A percentile compares a stretch with the other conserved stretches of the same genome.
phyloP scores from a whole-genome alignment of 2,113 vertebrate genomes.

The Indicator maculatus region DNA sequence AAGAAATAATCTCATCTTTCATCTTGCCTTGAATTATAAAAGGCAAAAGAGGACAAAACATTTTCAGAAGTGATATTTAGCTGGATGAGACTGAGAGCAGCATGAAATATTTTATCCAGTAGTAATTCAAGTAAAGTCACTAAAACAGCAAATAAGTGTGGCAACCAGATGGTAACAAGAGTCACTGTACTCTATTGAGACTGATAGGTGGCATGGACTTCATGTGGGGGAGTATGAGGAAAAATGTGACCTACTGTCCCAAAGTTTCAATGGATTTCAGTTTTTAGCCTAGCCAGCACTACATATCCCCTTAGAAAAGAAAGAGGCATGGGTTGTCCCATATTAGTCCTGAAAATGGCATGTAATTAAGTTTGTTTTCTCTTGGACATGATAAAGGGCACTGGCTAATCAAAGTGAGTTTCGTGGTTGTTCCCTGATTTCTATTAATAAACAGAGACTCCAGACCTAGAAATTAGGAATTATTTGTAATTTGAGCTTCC shows the following conservation, averaged over 20 bases:
- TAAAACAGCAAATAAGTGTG: neutral
- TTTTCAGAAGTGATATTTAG: neutral
- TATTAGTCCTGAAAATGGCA: neutral
- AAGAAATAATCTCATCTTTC: neutral
- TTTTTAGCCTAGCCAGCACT: neutral
- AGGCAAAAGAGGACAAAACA: neutral
- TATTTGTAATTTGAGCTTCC: neutral
- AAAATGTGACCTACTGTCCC: neutral
- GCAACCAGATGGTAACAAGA: neutral
- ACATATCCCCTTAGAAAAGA: neutral
- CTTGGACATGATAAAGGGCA: neutral
- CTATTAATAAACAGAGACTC: neutral
- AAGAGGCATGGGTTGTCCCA: neutral
- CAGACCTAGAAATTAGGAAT: neutral
- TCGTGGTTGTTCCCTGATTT: neutral
- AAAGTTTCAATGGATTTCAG: neutral
- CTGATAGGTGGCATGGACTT: neutral
- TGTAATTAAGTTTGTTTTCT: neutral
- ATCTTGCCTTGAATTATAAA: neutral
- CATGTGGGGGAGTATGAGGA: neutral
- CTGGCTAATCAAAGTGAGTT: neutral
- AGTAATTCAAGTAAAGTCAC: neutral
- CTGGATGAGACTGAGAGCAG: neutral
- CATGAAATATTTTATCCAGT: neutral
- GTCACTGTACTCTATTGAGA: neutral